Percentiles rank a stretch among this genome's conserved stretches.
These are phyloP conservation scores for Cheilosia vulpina DNA, from an alignment of 2,888 invertebrate genomes.

Conservation along the genomic window DNA sequence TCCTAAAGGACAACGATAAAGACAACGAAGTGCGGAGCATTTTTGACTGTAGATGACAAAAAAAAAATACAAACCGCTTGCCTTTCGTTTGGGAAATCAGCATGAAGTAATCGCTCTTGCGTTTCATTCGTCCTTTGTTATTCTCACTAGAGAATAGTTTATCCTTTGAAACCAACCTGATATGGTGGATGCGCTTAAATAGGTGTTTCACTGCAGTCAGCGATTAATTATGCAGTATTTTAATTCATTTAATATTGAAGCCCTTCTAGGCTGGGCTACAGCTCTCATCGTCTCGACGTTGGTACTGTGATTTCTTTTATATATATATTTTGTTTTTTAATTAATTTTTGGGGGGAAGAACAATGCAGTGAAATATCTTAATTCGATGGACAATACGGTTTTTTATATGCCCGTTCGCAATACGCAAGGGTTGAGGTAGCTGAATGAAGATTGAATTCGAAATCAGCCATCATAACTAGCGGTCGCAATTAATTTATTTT, in stretches of 20 bases:
- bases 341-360: not conserved
- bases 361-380: not conserved
- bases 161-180: conserved; percentile 12
- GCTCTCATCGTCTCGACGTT: not conserved
- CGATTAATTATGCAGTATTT: conserved; percentile 27
- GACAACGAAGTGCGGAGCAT: not conserved
- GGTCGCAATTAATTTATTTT: too few relatives aligned
- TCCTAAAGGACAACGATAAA: conserved; percentile 8
- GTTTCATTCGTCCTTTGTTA: conserved; percentile 25
- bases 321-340: not conserved
- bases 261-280: not conserved
- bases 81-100: conserved; percentile 33
- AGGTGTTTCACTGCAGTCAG: conserved; percentile 32
- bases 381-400: not conserved
- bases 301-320: not conserved
- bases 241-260: conserved; percentile 29
- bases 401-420: too few relatives aligned
- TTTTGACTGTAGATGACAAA: not conserved
- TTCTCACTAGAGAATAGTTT: conserved; percentile 1
- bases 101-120: conserved; percentile 26
- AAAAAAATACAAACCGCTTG: not conserved
- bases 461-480: not conserved
- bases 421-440: too few relatives aligned
- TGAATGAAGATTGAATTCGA: not conserved
- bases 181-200: not conserved